Evolutionary conservation across 1,140 invertebrate genomes (phyloP).

Genomic region (Drosophila pseudoobscura): DNA sequence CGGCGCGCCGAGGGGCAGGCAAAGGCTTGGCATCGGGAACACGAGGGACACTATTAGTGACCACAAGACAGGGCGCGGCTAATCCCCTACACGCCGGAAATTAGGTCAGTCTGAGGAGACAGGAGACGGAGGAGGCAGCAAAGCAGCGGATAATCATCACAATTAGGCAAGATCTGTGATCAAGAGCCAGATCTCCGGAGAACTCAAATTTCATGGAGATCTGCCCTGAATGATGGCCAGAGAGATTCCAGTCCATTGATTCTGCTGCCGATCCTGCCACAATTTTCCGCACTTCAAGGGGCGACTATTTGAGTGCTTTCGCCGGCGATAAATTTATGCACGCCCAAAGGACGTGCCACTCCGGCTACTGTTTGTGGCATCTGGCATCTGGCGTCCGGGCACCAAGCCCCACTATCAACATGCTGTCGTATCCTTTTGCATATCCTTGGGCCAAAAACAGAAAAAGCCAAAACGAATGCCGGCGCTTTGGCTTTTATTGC

Average conservation of each 20-base stretch:
- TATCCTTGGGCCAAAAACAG: conserved; percentile 65
- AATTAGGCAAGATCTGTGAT: conserved; percentile 69
- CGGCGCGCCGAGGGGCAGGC: conserved; percentile 16
- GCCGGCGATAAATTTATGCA: conserved; percentile 58
- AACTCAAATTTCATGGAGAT: not conserved
- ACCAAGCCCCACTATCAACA: conserved; percentile 69
- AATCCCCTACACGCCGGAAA: conserved; percentile 59
- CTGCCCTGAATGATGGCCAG: no score
- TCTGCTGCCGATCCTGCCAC: conserved; percentile 8
- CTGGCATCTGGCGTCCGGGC: conserved; percentile 16
- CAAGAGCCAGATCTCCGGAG: not conserved
- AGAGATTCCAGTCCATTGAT: no score
- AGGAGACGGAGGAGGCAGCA: conserved; percentile 1
- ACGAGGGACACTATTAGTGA: conserved; percentile 59
- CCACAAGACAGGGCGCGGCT: conserved; percentile 65
- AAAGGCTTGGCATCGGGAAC: not conserved
- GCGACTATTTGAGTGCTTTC: conserved; percentile 23
- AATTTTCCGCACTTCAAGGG: conserved; percentile 20
- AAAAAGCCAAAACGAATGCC: conserved; percentile 46
- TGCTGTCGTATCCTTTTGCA: conserved; percentile 76
- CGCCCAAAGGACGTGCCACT: conserved; percentile 41
- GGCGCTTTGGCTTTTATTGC: conserved; percentile 73
- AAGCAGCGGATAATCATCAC: conserved; percentile 71
- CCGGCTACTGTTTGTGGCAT: conserved; percentile 60
- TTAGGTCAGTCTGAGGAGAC: conserved; percentile 62